A percentile compares a stretch with the other conserved stretches of the same genome.
Conservation (phyloP, 2,888 invertebrate species). For the Mayetiola destructor region DNA sequence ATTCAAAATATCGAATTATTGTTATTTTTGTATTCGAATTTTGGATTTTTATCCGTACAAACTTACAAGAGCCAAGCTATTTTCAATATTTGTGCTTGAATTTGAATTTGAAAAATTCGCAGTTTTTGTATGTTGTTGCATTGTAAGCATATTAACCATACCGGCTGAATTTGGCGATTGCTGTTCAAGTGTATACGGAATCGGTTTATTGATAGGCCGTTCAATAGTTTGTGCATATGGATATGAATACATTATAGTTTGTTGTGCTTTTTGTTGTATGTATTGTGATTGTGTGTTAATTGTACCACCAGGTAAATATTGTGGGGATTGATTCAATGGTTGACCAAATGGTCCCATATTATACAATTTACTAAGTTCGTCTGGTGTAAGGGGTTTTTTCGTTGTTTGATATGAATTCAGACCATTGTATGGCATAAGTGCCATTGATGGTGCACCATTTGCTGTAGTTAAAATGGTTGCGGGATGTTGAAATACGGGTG, state of each 20-base stretch:
- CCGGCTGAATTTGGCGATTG: background rate
- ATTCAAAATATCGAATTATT: no score
- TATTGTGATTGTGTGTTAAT: slow-evolving; percentile 24
- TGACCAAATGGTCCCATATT: slow-evolving; percentile 24
- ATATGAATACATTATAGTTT: background rate
- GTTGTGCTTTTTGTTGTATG: background rate
- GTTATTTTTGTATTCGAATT: no score
- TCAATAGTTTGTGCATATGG: background rate
- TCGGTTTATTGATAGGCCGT: no score
- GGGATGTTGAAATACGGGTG: background rate
- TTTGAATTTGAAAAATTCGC: no score
- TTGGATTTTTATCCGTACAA: no score
- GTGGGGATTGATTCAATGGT: background rate
- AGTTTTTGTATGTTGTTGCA: background rate
- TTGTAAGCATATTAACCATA: background rate
- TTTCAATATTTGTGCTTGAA: background rate
- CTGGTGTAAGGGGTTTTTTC: slow-evolving; percentile 28
- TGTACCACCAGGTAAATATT: slow-evolving; percentile 20
- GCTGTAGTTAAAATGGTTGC: slow-evolving; percentile 13
- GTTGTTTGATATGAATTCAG: slow-evolving; percentile 18
- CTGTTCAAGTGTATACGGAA: no score
- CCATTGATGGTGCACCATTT: slow-evolving; percentile 23
- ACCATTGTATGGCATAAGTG: slow-evolving; percentile 19
- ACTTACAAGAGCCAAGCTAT: background rate
- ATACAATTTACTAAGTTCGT: slow-evolving; percentile 31